Evolutionary conservation across 2,113 vertebrate species (phyloP), one percentile per base, ranked within the genome.

Genomic region (Nothoprocta pentlandii): DNA sequence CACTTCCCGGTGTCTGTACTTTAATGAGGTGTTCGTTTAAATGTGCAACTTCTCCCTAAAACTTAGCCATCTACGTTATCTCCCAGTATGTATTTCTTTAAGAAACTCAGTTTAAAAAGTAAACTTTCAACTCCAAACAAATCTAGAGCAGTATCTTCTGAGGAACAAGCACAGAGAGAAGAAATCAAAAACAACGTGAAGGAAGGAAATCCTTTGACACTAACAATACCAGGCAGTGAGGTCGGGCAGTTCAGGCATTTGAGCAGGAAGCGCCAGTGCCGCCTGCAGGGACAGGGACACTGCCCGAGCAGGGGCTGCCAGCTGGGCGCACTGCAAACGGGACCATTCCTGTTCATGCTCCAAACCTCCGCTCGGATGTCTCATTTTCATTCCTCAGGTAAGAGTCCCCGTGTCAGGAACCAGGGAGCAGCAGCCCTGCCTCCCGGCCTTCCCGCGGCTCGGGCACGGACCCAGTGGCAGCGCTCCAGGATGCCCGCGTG

Each of bases 131-230:
- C 39, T 62, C 34, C 5, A 0, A 28, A 64, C 67, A 54, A 76
- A 71, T 47, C 71, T 30, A 79, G 16, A 69, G 70, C 80, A 59
- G 36, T 51, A 17, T 58, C 26, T 91, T 76, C 62, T 69, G 23
- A 67, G 81, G 47, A 26, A 10, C 56, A 74, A 10, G 61, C 79
- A 63, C 56, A 80, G 91, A 80, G 68, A 87, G 68, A 51, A 59
- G 22, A 64, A 64, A 86, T 4, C 46, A 51, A 39, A 87, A 92
- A 91, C 84, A 77, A 80, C 53, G 51, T 59, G 39, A 32, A 89
- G 94, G 94, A 94, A 94, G 89, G 87, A 91, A 94, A 88, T 25
- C 13, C 71, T 85, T 73, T 64, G 61, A 91, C 83, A 32, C 53
- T 12, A 75, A 74, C 68, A 5, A n/a, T 21, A 82, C 80, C 6